Percentiles rank a stretch among this genome's conserved stretches.
These are phyloP conservation scores for Danio kyathit DNA, from an alignment of 2,797 vertebrate species.

Conservation along the genomic window DNA sequence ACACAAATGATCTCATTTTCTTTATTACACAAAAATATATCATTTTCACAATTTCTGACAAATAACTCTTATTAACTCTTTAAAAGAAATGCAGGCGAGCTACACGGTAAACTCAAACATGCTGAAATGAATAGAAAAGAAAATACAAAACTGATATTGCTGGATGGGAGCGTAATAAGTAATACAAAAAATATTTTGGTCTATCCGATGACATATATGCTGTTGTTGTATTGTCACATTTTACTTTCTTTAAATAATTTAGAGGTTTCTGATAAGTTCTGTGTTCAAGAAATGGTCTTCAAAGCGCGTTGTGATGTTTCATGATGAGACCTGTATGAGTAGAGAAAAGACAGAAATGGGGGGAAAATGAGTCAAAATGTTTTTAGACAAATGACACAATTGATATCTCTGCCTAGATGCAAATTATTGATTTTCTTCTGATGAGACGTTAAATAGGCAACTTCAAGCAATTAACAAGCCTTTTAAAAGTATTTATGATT, in stretches of 20 bases:
- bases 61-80: conserved; percentile 61
- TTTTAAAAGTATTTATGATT: neutral
- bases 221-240: conserved; percentile 46
- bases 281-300: conserved; percentile 70
- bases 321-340: conserved; percentile 75
- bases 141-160: conserved; percentile 51
- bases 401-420: neutral
- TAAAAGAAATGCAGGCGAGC: conserved; percentile 58
- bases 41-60: conserved; percentile 66
- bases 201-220: conserved; percentile 44
- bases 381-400: neutral
- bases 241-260: conserved; percentile 63
- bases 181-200: conserved; percentile 57
- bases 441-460: neutral
- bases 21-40: conserved; percentile 74
- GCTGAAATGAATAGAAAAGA: conserved; percentile 53
- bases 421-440: neutral
- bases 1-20: conserved; percentile 56
- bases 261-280: conserved; percentile 42
- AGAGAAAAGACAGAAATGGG: conserved; percentile 19
- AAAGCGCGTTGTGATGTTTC: conserved; percentile 78
- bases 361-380: neutral
- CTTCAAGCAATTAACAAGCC: neutral
- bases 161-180: conserved; percentile 41
- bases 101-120: conserved; percentile 61